Conservation (phyloP, 2,888 invertebrate genomes). For the Ophion costatus region DNA sequence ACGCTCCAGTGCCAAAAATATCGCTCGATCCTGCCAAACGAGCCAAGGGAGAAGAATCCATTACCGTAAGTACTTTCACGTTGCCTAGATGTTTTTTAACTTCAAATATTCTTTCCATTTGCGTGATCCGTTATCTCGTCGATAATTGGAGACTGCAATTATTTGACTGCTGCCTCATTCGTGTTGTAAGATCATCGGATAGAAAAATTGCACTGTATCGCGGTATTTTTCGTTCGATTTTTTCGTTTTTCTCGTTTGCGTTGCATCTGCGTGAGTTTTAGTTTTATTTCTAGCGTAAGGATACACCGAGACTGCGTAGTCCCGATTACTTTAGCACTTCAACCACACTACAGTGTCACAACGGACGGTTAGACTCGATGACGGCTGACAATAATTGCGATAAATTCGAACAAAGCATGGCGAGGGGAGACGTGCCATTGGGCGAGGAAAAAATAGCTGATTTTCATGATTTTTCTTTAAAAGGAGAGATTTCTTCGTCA, state of each 20-base stretch:
- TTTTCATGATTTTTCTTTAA: too few relatives aligned
- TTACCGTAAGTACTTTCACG: slow-evolving; percentile 85
- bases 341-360: not conserved
- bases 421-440: too few relatives aligned
- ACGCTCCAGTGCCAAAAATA: slow-evolving; percentile 91
- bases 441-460: too few relatives aligned
- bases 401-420: not conserved
- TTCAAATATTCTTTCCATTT: slow-evolving; percentile 12
- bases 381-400: not conserved
- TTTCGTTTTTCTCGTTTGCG: slow-evolving; percentile 25
- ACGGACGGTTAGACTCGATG: not conserved
- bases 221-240: slow-evolving; percentile 29
- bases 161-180: slow-evolving; percentile 4
- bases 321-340: not conserved
- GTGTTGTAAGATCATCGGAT: slow-evolving; percentile 39
- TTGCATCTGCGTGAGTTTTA: slow-evolving; percentile 58
- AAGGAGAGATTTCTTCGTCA: too few relatives aligned
- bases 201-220: slow-evolving; percentile 31
- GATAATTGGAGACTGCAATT: slow-evolving; percentile 7
- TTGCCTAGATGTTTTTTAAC: slow-evolving; percentile 27
- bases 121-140: not conserved
- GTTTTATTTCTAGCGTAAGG: slow-evolving; percentile 62
- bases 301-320: slow-evolving; percentile 1
- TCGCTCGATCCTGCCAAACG: slow-evolving; percentile 92
- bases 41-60: slow-evolving; percentile 86